Base-by-base conservation (phyloP, 2,113 vertebrate species). In the Neodon shergylaensis region DNA sequence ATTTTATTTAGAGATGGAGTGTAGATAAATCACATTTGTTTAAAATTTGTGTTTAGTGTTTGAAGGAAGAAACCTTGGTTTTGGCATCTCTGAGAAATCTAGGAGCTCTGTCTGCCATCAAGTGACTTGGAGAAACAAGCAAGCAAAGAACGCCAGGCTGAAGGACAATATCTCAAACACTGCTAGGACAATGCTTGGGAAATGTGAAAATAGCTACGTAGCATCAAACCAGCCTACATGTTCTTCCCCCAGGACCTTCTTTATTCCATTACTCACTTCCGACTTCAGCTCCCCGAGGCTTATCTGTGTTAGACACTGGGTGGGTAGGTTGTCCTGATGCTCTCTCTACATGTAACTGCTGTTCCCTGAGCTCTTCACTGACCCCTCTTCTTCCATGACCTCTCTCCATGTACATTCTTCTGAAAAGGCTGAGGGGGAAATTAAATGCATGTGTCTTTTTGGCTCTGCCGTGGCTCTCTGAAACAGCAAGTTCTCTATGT, bases 341-440 rank as follows among this genome's bases (percentile, higher is more conserved):
- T n/a, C 63, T 77, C 31, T 26, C 68, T 81, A 31, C 39, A 49
- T 17, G 66, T 95, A 5, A 72, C 24, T 44, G 26, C 44, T 36
- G 52, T n/a, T 26, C 11, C 87, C 7, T 47, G 36, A 17, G 52
- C 70, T 95, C 76, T 79, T 87, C 39, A 52, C 5, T 10, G 6
- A 58, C n/a, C 7, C 76, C 65, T 31, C 47, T 21, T 84, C 47
- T 84, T 36, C 70, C 42, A 24, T 47, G 31, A 47, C 39, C 33
- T 72, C 73, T 91, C 83, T 92, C 84, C 58, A 39, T 24, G 7
- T 49, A 21, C 42, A n/a, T 58, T 74, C 44, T 91, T 90, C 87
- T 85, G 79, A 81, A 94, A 94, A 82, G 76, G 96, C 97, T 94
- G 85, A 92, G 96, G 91, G 86, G 88, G 83, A 92, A 72, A 83